Evolutionary conservation across 2,797 vertebrate genomes (phyloP).

Genomic region (Anguilla pacifica): DNA sequence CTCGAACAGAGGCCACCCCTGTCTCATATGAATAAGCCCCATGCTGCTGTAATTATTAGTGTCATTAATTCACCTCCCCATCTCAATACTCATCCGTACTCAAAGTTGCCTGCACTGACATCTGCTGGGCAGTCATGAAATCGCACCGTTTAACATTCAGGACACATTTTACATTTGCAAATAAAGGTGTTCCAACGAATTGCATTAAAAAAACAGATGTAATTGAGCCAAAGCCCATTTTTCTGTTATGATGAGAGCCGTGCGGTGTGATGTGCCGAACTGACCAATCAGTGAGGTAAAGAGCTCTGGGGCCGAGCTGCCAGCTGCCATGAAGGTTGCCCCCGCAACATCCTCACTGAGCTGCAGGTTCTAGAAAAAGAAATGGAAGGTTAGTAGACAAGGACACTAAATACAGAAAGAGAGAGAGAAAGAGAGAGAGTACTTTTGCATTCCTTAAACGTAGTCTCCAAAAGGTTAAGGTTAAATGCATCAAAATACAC

Average conservation of each 20-base stretch:
- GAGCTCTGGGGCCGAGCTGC: conserved; percentile 79
- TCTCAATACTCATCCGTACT: conserved; percentile 13
- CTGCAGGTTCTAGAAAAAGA: conserved; percentile 68
- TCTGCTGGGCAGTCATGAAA: conserved; percentile 31
- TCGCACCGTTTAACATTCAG: neutral
- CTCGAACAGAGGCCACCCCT: conserved; percentile 7
- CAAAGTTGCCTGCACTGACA: conserved; percentile 32
- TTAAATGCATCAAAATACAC: too few species aligned
- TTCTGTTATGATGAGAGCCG: neutral
- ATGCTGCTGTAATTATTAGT: conserved; percentile 33
- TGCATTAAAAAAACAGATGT: neutral
- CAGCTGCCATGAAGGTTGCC: conserved; percentile 80
- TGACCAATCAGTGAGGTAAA: conserved; percentile 80
- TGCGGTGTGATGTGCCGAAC: conserved; percentile 32
- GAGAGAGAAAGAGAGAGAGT: neutral
- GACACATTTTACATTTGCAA: neutral
- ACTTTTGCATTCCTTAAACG: too few species aligned
- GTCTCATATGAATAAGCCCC: conserved; percentile 26
- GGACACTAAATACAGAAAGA: neutral
- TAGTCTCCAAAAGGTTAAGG: too few species aligned
- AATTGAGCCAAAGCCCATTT: neutral
- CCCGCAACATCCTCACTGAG: conserved; percentile 80
- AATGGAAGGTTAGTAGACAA: neutral
- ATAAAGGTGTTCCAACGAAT: neutral
- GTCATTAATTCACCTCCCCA: conserved; percentile 23